Percentiles rank a stretch among this genome's conserved stretches.
These are phyloP conservation scores for Todus mexicanus DNA, from an alignment of 2,797 vertebrate genomes.

Conservation along the genomic window DNA sequence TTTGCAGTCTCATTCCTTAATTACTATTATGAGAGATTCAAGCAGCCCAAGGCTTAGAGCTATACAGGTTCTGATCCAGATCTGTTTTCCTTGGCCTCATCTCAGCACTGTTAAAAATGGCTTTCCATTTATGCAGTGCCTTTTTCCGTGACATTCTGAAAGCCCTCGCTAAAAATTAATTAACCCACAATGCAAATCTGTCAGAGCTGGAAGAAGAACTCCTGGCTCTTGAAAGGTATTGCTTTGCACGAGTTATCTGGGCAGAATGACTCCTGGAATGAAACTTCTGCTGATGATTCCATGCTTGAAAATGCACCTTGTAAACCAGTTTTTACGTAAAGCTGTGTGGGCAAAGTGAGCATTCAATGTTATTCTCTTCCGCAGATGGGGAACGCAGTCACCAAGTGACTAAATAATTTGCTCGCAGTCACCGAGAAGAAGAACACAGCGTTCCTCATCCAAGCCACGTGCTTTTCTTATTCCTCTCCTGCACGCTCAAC, in stretches of 20 bases:
- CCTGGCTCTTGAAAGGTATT: neutral
- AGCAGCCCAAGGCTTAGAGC: neutral
- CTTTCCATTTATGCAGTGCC: neutral
- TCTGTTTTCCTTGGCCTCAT: slow-evolving; percentile 7
- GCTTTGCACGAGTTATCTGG: neutral
- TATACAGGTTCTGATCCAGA: neutral
- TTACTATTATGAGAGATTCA: neutral
- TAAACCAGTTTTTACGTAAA: neutral
- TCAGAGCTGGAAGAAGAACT: neutral
- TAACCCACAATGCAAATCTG: neutral
- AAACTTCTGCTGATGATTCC: neutral
- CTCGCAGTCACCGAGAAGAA: neutral
- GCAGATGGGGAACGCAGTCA: slow-evolving; percentile 50
- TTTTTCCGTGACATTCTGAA: neutral
- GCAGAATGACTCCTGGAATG: neutral
- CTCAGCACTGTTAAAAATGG: neutral
- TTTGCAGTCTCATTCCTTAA: slow-evolving; percentile 22
- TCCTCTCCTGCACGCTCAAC: neutral
- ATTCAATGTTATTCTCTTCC: slow-evolving; percentile 20
- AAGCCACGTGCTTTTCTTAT: neutral
- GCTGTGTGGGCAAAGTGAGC: slow-evolving; percentile 62
- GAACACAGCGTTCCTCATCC: neutral
- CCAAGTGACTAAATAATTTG: slow-evolving; percentile 38
- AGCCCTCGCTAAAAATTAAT: neutral
- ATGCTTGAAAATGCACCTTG: neutral